Percentiles rank a stretch among this genome's conserved stretches.
Conservation (phyloP, 2,888 invertebrate genomes). For the Eristalis tenax region DNA sequence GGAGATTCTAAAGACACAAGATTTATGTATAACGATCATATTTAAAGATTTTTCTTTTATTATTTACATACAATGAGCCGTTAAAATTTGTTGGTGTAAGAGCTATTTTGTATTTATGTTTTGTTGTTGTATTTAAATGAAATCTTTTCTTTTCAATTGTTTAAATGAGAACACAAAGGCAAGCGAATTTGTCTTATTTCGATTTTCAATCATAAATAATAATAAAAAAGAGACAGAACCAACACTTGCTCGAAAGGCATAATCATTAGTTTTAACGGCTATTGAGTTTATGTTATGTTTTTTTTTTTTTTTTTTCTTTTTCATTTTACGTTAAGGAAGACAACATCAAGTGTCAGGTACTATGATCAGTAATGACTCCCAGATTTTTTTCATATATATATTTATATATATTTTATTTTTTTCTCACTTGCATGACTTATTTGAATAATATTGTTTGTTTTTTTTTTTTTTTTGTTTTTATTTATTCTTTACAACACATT, state of each 20-base stretch:
- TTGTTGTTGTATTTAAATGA: not conserved
- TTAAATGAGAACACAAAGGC: no score
- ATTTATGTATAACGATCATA: not conserved
- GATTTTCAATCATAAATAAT: not conserved
- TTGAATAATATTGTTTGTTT: not conserved
- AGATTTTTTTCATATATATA: constrained; percentile 20
- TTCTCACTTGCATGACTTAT: not conserved
- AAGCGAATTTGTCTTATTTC: no score
- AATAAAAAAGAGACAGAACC: constrained; percentile 4
- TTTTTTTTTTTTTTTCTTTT: not conserved
- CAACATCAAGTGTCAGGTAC: constrained; percentile 70
- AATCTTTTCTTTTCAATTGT: not conserved
- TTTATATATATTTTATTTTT: not conserved
- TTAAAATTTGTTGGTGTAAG: not conserved
- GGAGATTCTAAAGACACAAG: constrained; percentile 3
- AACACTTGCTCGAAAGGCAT: not conserved
- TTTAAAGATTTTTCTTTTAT: not conserved
- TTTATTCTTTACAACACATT: constrained; percentile 11
- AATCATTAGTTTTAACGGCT: constrained; percentile 29
- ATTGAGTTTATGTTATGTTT: constrained; percentile 1
- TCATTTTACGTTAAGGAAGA: constrained; percentile 60
- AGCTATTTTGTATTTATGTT: not conserved
- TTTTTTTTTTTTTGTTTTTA: constrained; percentile 11
- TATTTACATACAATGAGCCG: constrained; percentile 41
- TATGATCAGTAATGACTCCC: constrained; percentile 68